Evolutionary conservation across 2,888 invertebrate genomes (phyloP).

Genomic region (Hydrotaea diabolus): DNA sequence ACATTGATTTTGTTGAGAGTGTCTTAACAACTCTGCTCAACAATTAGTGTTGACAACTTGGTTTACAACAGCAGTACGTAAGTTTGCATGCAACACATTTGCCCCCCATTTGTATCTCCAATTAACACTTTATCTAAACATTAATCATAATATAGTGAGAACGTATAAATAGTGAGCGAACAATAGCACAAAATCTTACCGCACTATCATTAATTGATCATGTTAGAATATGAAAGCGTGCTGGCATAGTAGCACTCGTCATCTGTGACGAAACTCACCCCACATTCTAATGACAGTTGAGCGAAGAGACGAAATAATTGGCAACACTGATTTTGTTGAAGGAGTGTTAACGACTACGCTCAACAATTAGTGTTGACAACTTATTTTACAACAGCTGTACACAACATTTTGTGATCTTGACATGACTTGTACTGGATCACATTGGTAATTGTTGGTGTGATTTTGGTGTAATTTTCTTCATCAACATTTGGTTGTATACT

Average conservation of each 20-base stretch:
- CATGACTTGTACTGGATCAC: neutral
- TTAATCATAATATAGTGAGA: too few species aligned
- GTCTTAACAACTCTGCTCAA: neutral
- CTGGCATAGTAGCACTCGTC: slow-evolving; percentile 70
- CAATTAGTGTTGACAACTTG: neutral
- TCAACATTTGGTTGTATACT: neutral
- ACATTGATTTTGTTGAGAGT: neutral
- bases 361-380: neutral
- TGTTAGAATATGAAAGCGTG: neutral
- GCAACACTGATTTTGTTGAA: neutral
- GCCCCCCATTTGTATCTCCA: neutral
- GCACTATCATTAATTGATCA: neutral
- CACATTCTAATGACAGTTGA: slow-evolving; percentile 30
- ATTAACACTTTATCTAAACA: neutral
- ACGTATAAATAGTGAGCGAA: neutral
- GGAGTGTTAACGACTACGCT: neutral
- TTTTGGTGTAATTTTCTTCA: neutral
- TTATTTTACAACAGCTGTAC: neutral
- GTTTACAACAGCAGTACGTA: neutral
- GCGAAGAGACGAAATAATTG: neutral
- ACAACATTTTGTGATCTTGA: neutral
- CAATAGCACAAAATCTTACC: too few species aligned
- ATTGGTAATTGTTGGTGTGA: neutral
- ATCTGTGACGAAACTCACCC: slow-evolving; percentile 64
- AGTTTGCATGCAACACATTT: neutral